Conservation (phyloP, 64 coral and sea anemone genomes). For the Stichodactyla mertensii region DNA sequence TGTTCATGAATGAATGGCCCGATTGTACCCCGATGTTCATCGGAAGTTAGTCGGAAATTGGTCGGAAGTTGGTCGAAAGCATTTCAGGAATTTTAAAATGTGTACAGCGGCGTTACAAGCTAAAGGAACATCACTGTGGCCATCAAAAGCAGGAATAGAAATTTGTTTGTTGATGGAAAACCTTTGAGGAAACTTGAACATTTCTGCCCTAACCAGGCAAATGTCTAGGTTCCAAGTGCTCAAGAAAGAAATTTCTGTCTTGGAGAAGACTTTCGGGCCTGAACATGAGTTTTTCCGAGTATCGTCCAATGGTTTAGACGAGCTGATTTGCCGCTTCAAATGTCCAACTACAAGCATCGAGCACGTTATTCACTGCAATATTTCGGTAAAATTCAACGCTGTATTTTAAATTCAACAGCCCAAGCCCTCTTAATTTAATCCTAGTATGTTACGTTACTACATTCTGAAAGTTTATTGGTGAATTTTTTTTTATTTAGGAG, state of each 20-base stretch:
- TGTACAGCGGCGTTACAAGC: slow-evolving; percentile 11
- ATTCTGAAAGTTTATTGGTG: neutral
- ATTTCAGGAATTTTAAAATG: slow-evolving; percentile 4
- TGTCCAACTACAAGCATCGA: slow-evolving; percentile 52
- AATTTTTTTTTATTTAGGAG: slow-evolving; percentile 64
- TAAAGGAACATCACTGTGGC: neutral
- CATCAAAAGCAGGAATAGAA: neutral
- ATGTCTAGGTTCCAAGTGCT: slow-evolving; percentile 99
- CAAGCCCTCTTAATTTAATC: neutral
- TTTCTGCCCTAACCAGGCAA: slow-evolving; percentile 70
- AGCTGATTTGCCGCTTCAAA: slow-evolving; percentile 86
- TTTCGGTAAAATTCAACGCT: slow-evolving; percentile 62
- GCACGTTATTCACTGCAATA: slow-evolving; percentile 97
- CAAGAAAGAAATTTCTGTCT: slow-evolving; percentile 93
- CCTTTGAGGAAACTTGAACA: neutral
- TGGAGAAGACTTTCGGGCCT: slow-evolving; percentile 86
- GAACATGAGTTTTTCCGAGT: slow-evolving; percentile 86
- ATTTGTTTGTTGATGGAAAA: slow-evolving; percentile 16
- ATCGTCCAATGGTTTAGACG: slow-evolving; percentile 94
- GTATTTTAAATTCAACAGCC: neutral
- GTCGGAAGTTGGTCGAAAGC: neutral
- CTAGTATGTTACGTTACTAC: neutral
- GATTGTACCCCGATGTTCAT: neutral
- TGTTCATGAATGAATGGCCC: neutral
- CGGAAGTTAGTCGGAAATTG: neutral